These are phyloP conservation scores for Ichneumoninae sp. DNA, from an alignment of 2,888 invertebrate genomes.

Conservation along the genomic window DNA sequence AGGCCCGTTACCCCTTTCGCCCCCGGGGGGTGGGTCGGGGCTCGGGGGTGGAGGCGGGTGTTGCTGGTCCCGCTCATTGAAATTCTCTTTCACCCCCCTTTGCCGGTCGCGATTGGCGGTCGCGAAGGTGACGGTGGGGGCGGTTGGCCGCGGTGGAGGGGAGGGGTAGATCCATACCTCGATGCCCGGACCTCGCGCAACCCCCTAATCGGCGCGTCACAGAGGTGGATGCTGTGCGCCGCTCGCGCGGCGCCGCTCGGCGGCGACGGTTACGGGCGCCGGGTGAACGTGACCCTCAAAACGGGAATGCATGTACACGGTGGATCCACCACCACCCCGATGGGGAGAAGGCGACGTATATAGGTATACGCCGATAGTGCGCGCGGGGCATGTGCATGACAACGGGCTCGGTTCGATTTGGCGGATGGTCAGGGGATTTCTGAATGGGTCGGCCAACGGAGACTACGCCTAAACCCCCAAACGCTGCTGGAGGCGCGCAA, in stretches of 20 bases:
- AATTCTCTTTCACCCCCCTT: slow-evolving; percentile 58
- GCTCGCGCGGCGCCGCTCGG: slow-evolving; percentile 51
- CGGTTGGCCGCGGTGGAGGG: slow-evolving; percentile 26
- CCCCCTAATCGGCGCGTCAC: slow-evolving; percentile 76
- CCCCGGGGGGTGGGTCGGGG: slow-evolving; percentile 33
- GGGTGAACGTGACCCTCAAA: slow-evolving; percentile 85
- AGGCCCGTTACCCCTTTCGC: slow-evolving; percentile 24
- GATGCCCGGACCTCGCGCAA: slow-evolving; percentile 83
- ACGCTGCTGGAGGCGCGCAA: neutral
- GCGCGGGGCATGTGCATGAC: slow-evolving; percentile 20
- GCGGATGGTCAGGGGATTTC: slow-evolving; percentile 17
- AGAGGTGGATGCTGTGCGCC: slow-evolving; percentile 59
- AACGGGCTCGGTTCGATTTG: slow-evolving; percentile 10
- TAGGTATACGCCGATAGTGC: slow-evolving; percentile 18
- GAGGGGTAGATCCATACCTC: slow-evolving; percentile 56
- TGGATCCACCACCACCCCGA: slow-evolving; percentile 27
- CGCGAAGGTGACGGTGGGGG: slow-evolving; percentile 9
- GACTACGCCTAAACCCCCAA: neutral
- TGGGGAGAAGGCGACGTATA: neutral
- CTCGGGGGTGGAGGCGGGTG: slow-evolving; percentile 1
- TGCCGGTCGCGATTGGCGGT: slow-evolving; percentile 26
- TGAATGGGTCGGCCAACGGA: slow-evolving; percentile 21
- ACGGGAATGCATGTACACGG: slow-evolving; percentile 76
- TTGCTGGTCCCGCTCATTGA: slow-evolving; percentile 46
- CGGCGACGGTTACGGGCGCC: slow-evolving; percentile 79